Conservation (phyloP, 2,797 vertebrate species). For the Danionella dracula region DNA sequence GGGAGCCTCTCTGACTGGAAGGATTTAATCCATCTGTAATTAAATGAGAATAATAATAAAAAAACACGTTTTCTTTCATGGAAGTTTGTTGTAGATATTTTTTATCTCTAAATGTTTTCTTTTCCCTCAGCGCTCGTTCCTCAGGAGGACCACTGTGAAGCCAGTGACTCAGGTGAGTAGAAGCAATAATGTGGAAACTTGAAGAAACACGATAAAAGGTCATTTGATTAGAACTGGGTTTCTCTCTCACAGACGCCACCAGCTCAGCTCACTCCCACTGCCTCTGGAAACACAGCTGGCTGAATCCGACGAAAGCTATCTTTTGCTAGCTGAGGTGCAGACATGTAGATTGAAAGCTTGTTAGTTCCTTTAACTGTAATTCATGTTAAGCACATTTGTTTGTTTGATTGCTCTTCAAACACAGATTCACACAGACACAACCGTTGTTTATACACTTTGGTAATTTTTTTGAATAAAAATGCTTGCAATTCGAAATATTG, state of each 20-base stretch:
- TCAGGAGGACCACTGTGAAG: slow-evolving; percentile 9
- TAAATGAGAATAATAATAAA: too few relatives aligned
- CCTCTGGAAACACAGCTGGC: background rate
- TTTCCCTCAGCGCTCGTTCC: slow-evolving; percentile 18
- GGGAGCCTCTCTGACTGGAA: too few relatives aligned
- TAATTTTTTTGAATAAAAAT: too few relatives aligned
- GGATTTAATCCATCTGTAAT: too few relatives aligned
- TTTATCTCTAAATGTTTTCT: background rate
- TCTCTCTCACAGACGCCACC: background rate
- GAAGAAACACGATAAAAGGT: background rate
- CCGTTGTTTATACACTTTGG: too few relatives aligned
- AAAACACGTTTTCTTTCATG: too few relatives aligned
- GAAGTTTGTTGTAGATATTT: background rate
- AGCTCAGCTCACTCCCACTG: slow-evolving; percentile 12
- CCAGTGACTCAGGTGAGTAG: slow-evolving; percentile 12
- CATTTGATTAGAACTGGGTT: background rate
- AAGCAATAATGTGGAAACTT: background rate
- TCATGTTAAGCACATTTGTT: too few relatives aligned
- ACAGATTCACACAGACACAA: too few relatives aligned
- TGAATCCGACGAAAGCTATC: background rate
- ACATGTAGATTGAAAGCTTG: too few relatives aligned
- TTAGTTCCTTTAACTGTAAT: too few relatives aligned
- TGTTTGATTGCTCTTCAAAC: too few relatives aligned
- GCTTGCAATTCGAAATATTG: too few relatives aligned
- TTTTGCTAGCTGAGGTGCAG: background rate